These are phyloP conservation scores for Scotopteryx bipunctaria DNA, from an alignment of 2,888 invertebrate genomes.

Conservation along the genomic window DNA sequence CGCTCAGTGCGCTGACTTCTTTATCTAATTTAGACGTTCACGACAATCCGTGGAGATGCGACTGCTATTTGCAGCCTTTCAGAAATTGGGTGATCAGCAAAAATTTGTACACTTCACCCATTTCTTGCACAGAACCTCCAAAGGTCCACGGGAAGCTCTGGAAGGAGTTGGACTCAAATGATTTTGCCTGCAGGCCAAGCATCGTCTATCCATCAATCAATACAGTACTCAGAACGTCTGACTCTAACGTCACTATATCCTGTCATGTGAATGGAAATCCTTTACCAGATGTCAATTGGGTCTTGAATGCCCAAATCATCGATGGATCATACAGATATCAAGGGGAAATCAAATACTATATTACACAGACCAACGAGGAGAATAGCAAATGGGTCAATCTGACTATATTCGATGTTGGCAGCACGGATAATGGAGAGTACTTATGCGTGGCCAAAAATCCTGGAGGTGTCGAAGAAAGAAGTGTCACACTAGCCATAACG, in stretches of 20 bases:
- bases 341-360: constrained; percentile 76
- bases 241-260: constrained; percentile 87
- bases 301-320: constrained; percentile 85
- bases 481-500: constrained; percentile 85
- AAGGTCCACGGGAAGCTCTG: constrained; percentile 87
- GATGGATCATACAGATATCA: constrained; percentile 79
- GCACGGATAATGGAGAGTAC: constrained; percentile 88
- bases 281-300: constrained; percentile 89
- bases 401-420: constrained; percentile 85
- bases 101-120: constrained; percentile 89
- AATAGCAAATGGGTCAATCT: constrained; percentile 86
- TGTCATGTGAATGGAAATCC: constrained; percentile 91
- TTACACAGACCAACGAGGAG: constrained; percentile 61
- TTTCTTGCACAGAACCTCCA: constrained; percentile 88
- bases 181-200: constrained; percentile 92
- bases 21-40: constrained; percentile 89
- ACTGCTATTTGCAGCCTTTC: constrained; percentile 91
- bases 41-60: constrained; percentile 94
- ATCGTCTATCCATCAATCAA: constrained; percentile 86
- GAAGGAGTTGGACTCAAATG: constrained; percentile 87
- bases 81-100: constrained; percentile 89
- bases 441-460: constrained; percentile 92
- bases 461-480: constrained; percentile 90
- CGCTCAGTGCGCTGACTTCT: constrained; percentile 85
- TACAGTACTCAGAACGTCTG: constrained; percentile 84